Base-by-base conservation (phyloP, 2,797 vertebrate species). In the Gephyroberyx darwinii region DNA sequence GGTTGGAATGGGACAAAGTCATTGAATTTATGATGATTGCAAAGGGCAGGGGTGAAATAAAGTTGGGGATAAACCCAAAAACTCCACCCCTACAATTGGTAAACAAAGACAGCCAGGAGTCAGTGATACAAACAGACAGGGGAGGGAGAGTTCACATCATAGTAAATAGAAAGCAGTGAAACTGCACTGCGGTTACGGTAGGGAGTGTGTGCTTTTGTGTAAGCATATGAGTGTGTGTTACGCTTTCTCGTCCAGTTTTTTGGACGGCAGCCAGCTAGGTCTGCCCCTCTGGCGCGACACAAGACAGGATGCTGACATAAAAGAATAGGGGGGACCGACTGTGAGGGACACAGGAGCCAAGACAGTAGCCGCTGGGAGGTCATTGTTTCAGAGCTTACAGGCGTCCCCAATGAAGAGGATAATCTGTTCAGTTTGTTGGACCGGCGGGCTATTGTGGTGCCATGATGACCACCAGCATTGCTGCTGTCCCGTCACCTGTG, bases 231-330 rank as follows among this genome's bases (percentile, higher is more conserved):
- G 35, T 75, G 62, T 81, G 73, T 68, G 71, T 86, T 71, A 73
- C 16, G 2, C 69, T 82, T 66, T 84, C 81, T 77, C 62, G 78
- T 85, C 58, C 75, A 78, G 69, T 66, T 52, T 90, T 88, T 89
- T 83, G 92, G 91, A 92, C 61, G 1, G 7, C 50, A 53, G 91
- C 90, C 92, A 94, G 83, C 69, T 8, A 73, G 75, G 86, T 84
- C 88, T 90, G 71, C 83, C 85, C 74, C 85, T 90, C 87, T 94
- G 94, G 92, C 92, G 91, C 91, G 92, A 91, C 93, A 91, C 89
- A 89, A 92, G 92, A 94, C 94, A 94, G 94, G 93, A 95, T 93
- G 86, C 77, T 88, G 86, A 91, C 87, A 93, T 84, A 88, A 92
- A 93, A 94, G 94, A 94, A 93, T 91, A 73, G 86, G 82, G 82